These are phyloP conservation scores for Pseudorhiza aurosa DNA, from an alignment of 30 jellyfish, hydroid and myxozoan species.

Conservation along the genomic window DNA sequence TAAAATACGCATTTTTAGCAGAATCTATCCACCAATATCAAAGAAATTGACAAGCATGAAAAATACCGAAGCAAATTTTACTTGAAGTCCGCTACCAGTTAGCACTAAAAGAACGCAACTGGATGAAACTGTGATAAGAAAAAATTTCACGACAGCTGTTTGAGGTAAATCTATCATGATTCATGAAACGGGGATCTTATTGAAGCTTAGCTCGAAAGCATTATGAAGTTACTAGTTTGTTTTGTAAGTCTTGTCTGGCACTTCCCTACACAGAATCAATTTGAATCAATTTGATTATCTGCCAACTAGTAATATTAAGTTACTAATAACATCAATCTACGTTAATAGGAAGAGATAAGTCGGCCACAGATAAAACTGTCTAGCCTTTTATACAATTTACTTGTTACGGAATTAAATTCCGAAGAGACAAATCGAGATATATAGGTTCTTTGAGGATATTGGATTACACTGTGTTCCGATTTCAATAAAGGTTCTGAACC, in stretches of 20 bases:
- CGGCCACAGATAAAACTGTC: slow-evolving; percentile 10
- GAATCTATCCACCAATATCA: too few relatives aligned
- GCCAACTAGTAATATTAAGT: background rate
- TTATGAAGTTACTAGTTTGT: slow-evolving; percentile 1
- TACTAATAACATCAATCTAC: background rate
- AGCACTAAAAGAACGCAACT: too few relatives aligned
- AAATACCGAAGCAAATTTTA: too few relatives aligned
- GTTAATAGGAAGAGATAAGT: background rate
- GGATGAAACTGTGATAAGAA: too few relatives aligned
- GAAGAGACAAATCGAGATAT: background rate
- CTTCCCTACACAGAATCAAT: background rate
- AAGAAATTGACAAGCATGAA: too few relatives aligned
- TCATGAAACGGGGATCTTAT: background rate
- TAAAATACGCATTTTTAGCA: too few relatives aligned
- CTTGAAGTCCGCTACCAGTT: too few relatives aligned
- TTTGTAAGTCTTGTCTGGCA: background rate
- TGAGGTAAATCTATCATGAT: too few relatives aligned
- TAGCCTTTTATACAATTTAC: background rate
- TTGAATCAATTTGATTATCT: background rate
- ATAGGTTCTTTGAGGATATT: too few relatives aligned
- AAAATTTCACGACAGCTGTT: too few relatives aligned
- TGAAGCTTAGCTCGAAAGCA: background rate
- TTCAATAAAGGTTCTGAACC: too few relatives aligned
- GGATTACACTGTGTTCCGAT: too few relatives aligned
- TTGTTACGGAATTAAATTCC: background rate